Evolutionary conservation across 2,113 vertebrate species (phyloP).

Genomic region (Forbesichthys agassizii): DNA sequence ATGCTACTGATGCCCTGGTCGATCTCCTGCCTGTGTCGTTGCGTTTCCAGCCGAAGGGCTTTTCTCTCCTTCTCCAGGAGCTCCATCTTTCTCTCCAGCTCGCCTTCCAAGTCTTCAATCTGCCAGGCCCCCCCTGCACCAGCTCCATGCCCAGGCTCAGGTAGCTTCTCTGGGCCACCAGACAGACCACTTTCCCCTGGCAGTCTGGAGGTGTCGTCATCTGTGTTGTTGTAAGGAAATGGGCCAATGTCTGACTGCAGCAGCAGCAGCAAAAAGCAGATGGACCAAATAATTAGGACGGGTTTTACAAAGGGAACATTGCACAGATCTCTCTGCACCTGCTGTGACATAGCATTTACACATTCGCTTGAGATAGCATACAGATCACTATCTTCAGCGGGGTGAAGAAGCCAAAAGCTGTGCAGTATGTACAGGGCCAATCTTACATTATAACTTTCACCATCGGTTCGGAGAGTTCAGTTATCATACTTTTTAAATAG

Average conservation of each 20-base stretch:
- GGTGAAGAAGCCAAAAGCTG: no score
- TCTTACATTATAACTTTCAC: no score
- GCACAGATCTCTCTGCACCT: not conserved
- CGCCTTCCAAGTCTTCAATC: conserved; percentile 89
- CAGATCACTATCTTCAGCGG: no score
- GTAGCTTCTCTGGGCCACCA: conserved; percentile 35
- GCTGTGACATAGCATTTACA: not conserved
- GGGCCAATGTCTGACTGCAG: conserved; percentile 74
- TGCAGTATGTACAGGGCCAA: no score
- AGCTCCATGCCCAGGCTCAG: conserved; percentile 38
- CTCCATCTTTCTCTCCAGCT: conserved; percentile 89
- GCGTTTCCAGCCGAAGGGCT: conserved; percentile 75
- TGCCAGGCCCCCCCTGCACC: conserved; percentile 68
- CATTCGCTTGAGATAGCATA: not conserved
- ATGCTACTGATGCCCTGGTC: conserved; percentile 85
- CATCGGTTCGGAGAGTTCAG: no score
- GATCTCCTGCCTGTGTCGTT: conserved; percentile 83
- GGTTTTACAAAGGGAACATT: conserved; percentile 1
- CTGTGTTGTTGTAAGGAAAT: conserved; percentile 70
- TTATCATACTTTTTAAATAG: not conserved
- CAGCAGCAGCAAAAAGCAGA: conserved; percentile 21
- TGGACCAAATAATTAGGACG: not conserved
- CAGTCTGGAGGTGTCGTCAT: conserved; percentile 23
- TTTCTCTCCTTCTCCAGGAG: conserved; percentile 89
- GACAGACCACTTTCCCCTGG: conserved; percentile 34